Percentiles rank a stretch among this genome's conserved stretches.
These are phyloP conservation scores for Semicossyphus pulcher DNA, from an alignment of 2,113 vertebrate genomes.

Conservation along the genomic window DNA sequence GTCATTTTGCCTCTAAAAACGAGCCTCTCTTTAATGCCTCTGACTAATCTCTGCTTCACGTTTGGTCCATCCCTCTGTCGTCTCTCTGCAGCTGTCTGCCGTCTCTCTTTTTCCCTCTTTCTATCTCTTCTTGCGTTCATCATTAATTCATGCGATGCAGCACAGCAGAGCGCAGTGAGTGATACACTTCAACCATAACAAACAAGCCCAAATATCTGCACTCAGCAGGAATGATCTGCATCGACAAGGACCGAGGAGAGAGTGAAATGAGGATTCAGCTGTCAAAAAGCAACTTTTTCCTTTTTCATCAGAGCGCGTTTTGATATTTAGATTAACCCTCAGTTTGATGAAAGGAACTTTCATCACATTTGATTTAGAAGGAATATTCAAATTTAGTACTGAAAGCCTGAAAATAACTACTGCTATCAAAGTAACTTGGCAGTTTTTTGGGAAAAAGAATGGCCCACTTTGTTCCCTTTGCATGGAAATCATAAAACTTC, in stretches of 20 bases:
- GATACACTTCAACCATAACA: slow-evolving; percentile 81
- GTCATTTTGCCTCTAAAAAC: slow-evolving; percentile 50
- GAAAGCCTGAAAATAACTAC: not conserved
- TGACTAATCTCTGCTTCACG: slow-evolving; percentile 45
- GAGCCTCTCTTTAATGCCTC: slow-evolving; percentile 46
- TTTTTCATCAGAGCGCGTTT: slow-evolving; percentile 48
- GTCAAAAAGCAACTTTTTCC: slow-evolving; percentile 29
- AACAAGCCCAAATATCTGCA: slow-evolving; percentile 74
- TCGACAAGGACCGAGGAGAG: slow-evolving; percentile 19
- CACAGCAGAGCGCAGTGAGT: slow-evolving; percentile 68
- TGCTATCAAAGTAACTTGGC: not conserved
- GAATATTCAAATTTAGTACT: slow-evolving; percentile 23
- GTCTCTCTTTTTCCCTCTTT: slow-evolving; percentile 33
- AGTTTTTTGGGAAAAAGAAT: slow-evolving; percentile 1
- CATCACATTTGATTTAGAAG: slow-evolving; percentile 1
- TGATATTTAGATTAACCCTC: slow-evolving; percentile 39
- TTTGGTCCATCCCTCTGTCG: slow-evolving; percentile 52
- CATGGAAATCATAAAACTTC: not conserved
- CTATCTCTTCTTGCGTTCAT: slow-evolving; percentile 63
- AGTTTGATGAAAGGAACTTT: slow-evolving; percentile 26
- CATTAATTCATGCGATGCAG: slow-evolving; percentile 80
- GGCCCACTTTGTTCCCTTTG: not conserved
- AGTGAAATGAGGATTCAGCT: slow-evolving; percentile 18
- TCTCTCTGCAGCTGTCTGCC: slow-evolving; percentile 50
- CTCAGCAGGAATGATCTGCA: slow-evolving; percentile 69